Evolutionary conservation across 1,140 invertebrate species (phyloP), one percentile per base, ranked within the genome.

Genomic region (Zophobas morio): DNA sequence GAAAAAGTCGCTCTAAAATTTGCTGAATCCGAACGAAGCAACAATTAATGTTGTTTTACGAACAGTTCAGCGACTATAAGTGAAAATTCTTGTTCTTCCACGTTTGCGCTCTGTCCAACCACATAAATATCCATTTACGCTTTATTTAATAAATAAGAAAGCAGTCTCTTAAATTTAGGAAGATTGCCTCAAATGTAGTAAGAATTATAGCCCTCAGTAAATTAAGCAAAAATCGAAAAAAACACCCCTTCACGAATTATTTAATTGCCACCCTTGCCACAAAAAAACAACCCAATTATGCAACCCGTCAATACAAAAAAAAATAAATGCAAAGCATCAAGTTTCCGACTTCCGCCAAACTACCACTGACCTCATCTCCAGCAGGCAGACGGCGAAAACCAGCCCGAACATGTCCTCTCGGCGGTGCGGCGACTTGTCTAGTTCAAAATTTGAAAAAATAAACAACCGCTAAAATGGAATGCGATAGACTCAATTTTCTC

Each of bases 71-170:
- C 6, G 36, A 66, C 6, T 20, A 42, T 37, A 66, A 66, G 60
- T 66, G 60, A 66, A 66, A 66, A 66, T 42, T 39, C 60, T 66
- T 66, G 60, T 66, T 42, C 39, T 66, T 66, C 42, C 39, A 42
- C 60, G 60, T 42, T 66, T 8, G 20, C 39, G 39, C 60, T 1
- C 60, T 46, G 39, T 40, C 60, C 60, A 66, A 66, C 40, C 40
- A 66, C 60, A 66, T 66, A 66, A 66, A 66, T 66, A 66, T 66
- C 60, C n/a, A 66, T 66, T 66, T 66, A 42, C 39, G n/a, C 60
- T 39, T 66, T 60, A 60, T 60, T 60, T 66, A 42, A 42, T 66
- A 66, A 42, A 66, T 66, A 66, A 40, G 33, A 20, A 20, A 40
- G 60, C 60, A 32, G 1, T 8, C 20, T 51, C 60, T 42, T 66